Percentiles rank a stretch among this genome's conserved stretches.
phyloP scores from a whole-genome alignment of 2,888 invertebrate species.

The Rhogogaster chlorosoma region DNA sequence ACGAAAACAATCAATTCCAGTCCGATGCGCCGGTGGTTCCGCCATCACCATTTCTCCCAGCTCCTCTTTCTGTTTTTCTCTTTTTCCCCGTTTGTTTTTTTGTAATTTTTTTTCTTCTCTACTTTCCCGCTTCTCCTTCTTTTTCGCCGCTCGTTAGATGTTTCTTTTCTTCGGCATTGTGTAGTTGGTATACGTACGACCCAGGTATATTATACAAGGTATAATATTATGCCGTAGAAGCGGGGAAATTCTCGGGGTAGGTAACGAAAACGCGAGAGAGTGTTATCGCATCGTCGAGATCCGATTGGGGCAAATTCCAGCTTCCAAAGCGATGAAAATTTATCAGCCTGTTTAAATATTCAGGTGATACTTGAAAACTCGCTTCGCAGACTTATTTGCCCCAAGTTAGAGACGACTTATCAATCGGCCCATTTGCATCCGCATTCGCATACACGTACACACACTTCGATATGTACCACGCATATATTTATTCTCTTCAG shows the following conservation, averaged over 20 bases:
- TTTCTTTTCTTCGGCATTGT: not conserved
- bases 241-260: not conserved
- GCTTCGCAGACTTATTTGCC: not conserved
- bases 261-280: not conserved
- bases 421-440: constrained; percentile 8
- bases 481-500: not conserved
- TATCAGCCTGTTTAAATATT: constrained; percentile 35
- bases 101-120: constrained; percentile 60
- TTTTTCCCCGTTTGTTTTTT: constrained; percentile 41
- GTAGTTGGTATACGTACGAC: not conserved
- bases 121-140: constrained; percentile 28
- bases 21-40: constrained; percentile 40
- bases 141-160: constrained; percentile 51
- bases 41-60: constrained; percentile 32
- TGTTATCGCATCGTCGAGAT: constrained; percentile 25
- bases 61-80: not conserved
- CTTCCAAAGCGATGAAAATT: constrained; percentile 26
- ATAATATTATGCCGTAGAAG: not conserved
- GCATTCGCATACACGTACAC: not conserved
- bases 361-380: constrained; percentile 20
- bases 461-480: not conserved
- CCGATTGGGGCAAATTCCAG: constrained; percentile 18
- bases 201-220: not conserved
- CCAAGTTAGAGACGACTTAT: constrained; percentile 6
- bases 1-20: constrained; percentile 71